Percentiles rank a stretch among this genome's conserved stretches.
phyloP scores from a whole-genome alignment of 2,113 vertebrate species.

The Puma concolor region DNA sequence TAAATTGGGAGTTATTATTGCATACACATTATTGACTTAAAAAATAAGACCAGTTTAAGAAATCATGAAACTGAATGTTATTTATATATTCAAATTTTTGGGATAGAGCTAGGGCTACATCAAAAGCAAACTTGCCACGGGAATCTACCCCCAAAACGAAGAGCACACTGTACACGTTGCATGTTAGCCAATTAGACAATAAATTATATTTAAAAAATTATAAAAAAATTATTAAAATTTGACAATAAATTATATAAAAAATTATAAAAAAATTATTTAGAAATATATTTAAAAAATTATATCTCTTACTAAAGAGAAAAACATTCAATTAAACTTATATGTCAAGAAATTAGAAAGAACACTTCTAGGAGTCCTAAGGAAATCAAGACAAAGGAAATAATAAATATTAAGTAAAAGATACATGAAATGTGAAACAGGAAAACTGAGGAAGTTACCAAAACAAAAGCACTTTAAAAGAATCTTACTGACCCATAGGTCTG shows the following conservation, averaged over 20 bases:
- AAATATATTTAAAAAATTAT: too few species aligned
- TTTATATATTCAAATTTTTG: not conserved
- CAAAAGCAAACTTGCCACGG: not conserved
- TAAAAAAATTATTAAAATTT: too few species aligned
- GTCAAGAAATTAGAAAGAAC: not conserved
- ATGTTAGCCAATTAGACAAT: too few species aligned
- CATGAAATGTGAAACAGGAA: slow-evolving; percentile 39
- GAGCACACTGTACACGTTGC: too few species aligned
- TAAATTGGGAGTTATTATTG: not conserved
- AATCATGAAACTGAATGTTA: not conserved
- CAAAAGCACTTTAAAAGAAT: slow-evolving; percentile 17
- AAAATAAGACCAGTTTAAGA: not conserved
- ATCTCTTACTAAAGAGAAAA: not conserved
- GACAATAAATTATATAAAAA: too few species aligned
- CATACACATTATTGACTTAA: not conserved
- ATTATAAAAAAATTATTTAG: too few species aligned
- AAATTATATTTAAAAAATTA: too few species aligned
- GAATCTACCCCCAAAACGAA: too few species aligned
- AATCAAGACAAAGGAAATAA: slow-evolving; percentile 19
- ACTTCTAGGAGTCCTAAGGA: not conserved
- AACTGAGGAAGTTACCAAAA: not conserved
- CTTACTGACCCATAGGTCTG: not conserved
- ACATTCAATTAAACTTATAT: not conserved
- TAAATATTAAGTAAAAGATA: not conserved
- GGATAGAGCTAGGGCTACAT: not conserved